Evolutionary conservation across 1,140 invertebrate species (phyloP), one percentile per base, ranked within the genome.

Genomic region (Aethina tumida): DNA sequence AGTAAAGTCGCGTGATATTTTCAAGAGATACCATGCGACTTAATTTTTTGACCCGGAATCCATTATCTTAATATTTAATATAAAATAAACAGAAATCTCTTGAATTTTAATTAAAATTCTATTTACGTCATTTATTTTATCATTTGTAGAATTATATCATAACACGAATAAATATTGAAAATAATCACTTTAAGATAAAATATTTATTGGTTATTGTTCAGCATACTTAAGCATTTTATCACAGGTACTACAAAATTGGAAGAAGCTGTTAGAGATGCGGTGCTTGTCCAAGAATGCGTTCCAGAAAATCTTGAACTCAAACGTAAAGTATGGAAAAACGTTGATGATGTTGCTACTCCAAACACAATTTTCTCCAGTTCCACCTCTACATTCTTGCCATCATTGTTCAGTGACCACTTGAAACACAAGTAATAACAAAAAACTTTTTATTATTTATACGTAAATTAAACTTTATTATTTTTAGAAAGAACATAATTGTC

Each of bases 281-380:
- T 81, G 14, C 75, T 88, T 36, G 66, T 91, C 26, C 83, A 94
- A 67, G 91, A 96, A 71, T 95, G 91, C 64, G 80, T 95, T 1
- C 92, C 93, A 9, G 90, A 97, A 66, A 79, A 77, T 47, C 53
- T 96, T 10, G 78, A 88, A 1, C 57, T 94, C 30, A 97, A 97
- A 57, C 73, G 73, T 26, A 79, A 84, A 59, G 72, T 95, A 4
- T 95, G 81, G 55, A 64, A 66, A 35, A 66, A 84, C 28, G 55
- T 96, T 13, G 92, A 97, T 59, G 68, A 69, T 40, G 58, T 89
- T 1, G 74, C 84, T 0, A 71, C 77, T n/a, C 58, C 73, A 36
- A 71, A 73, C 14, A 81, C 79, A 2, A 85, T 91, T 34, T 55
- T 95, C 2, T 88, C 88, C 0, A 93, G 87, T 50, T 97, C 93